Base-by-base conservation (phyloP, 2,113 vertebrate species). In the Halichoeres trimaculatus region DNA sequence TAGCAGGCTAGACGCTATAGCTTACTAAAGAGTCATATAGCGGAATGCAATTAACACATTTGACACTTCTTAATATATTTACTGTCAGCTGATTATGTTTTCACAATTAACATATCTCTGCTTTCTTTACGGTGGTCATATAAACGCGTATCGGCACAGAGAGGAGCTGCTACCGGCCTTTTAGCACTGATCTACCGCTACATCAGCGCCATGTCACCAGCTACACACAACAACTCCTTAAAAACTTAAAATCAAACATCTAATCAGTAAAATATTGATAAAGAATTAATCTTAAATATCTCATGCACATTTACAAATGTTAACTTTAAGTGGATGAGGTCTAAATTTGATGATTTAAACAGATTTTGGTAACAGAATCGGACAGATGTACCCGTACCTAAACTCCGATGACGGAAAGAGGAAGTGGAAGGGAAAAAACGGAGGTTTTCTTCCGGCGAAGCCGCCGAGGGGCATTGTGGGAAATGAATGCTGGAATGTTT, bases 371-470 rank as follows among this genome's bases (percentile, higher is more conserved):
- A 17, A 16, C 40, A 53, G 77, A 66, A 76, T 34, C n/a, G n/a
- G 0, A 35, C 22, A n/a, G 2, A 43, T 19, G 52, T 41, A 22
- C 2, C 16, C 92, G 12, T 92, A 95, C 94, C 93, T 94, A 93
- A 92, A 92, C 90, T 87, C 92, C 91, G 91, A 41, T 89, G 90
- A 91, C 85, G 90, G 86, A 92, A 93, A 94, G 92, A 94, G 94
- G 93, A 93, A 93, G 92, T 62, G 6, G 1, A 48, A 73, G 60
- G 60, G 66, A 36, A 3, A 10, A 47, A 45, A 11, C 57, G 8
- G 19, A 65, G 77, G 55, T 90, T 92, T 94, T 94, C 92, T 94
- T 95, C 94, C 94, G 94, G 94, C 57, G 75, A 83, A 88, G 38
- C 54, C 8, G 1, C 13, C 36, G 36, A 14, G 17, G 14, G 35